Evolutionary conservation across 2,888 invertebrate genomes (phyloP).

Genomic region (Leucozona laternaria): DNA sequence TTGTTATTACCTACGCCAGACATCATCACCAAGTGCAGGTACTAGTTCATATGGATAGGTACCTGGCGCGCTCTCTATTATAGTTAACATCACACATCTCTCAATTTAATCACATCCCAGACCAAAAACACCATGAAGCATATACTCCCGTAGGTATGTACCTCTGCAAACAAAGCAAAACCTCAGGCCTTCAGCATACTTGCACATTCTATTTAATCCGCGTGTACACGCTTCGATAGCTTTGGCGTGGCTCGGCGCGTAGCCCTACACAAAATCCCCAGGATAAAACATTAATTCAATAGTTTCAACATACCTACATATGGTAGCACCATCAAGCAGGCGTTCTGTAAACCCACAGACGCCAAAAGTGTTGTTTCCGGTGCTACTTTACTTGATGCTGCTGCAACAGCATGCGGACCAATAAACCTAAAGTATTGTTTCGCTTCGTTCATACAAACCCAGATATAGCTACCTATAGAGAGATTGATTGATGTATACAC

Average conservation of each 20-base stretch:
- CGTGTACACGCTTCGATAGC: slow-evolving; percentile 47
- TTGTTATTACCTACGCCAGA: slow-evolving; percentile 41
- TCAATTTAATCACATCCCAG: slow-evolving; percentile 64
- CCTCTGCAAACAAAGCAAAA: slow-evolving; percentile 46
- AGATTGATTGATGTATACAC: slow-evolving; percentile 68
- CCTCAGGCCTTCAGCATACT: slow-evolving; percentile 44
- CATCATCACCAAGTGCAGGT: neutral
- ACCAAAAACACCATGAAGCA: slow-evolving; percentile 38
- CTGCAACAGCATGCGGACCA: slow-evolving; percentile 53
- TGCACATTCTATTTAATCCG: slow-evolving; percentile 64
- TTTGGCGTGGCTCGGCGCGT: neutral
- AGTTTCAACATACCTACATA: slow-evolving; percentile 20
- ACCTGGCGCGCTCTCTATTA: neutral
- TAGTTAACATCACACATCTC: slow-evolving; percentile 48
- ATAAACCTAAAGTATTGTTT: slow-evolving; percentile 63
- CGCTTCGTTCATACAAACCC: no score
- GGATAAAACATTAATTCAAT: slow-evolving; percentile 67
- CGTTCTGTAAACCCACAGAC: slow-evolving; percentile 20
- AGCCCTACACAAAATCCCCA: slow-evolving; percentile 48
- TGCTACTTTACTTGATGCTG: neutral
- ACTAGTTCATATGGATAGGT: neutral
- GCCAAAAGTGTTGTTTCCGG: slow-evolving; percentile 41
- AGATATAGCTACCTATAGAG: neutral
- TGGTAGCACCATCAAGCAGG: slow-evolving; percentile 17
- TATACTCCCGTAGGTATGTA: neutral